Evolutionary conservation across 2,888 invertebrate species (phyloP), one percentile per base, ranked within the genome.

Genomic region (Melanostoma scalare): DNA sequence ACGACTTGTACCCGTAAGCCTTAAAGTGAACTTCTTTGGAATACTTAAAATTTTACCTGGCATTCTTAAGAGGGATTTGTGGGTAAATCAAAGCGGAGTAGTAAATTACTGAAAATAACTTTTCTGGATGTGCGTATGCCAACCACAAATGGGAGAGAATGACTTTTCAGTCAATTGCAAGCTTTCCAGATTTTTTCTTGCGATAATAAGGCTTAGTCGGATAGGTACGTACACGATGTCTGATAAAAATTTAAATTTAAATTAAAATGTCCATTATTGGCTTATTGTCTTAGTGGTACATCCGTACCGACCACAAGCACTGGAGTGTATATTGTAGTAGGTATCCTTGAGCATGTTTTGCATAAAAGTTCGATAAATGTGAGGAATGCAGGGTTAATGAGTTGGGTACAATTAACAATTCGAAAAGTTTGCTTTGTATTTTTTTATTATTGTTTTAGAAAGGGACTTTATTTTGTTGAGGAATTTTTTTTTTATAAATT

Each of bases 1-100:
- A 60, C 48, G 46, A 61, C 58, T 60, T 81, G 55, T 67, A 61
- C 55, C 60, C 76, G 20, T 9, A 48, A 72, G 71, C 60, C 67
- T 50, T 48, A 81, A 76, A 71, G 48, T 50, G 55, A 80, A 76
- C 80, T 71, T 36, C 71, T 65, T 31, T 48, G 20, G 80, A 71
- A 80, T 76, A 71, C 76, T 65, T 75, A 71, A 80, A 80, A 80
- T 71, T 76, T 71, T 33, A 75, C 75, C 75, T 75, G 75, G 60
- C 58, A 76, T 80, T 71, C 65, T 71, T 42, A 42, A 71, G 60
- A 69, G 53, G 76, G 73, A 76, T 80, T 80, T 76, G 65, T 58
- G 53, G 65, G 65, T 71, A 60, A 71, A 76, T 80, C 75, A 80
- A 80, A 80, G 65, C 42, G 48, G 8, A 60, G 58, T 36, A 76